Evolutionary conservation across 1,140 invertebrate genomes (phyloP), one percentile per base, ranked within the genome.

Genomic region (Bathynomus jamesi): DNA sequence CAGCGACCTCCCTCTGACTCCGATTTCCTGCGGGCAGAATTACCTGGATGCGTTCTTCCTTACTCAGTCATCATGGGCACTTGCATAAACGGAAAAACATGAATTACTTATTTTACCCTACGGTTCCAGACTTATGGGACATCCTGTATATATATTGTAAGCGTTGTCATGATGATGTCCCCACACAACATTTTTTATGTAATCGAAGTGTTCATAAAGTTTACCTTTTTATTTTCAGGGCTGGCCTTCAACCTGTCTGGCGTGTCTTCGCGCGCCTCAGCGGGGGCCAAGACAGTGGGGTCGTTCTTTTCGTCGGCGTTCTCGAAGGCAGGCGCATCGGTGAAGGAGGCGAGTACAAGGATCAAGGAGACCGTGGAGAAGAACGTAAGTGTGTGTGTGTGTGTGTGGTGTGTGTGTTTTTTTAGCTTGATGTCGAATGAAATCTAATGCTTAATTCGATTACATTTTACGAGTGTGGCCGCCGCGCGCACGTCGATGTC

Each of bases 271-370:
- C 67, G 70, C 60, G 75, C 75, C 8, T 71, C 72, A 3, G 75
- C 75, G 0, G 21, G 64, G 0, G 75, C 75, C 72, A 76, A 76
- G 69, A 71, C 62, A 25, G 74, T 75, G 17, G 74, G 74, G 11
- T 75, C 70, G 11, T 72, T 76, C 69, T 74, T 76, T 67, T 71
- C 69, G 5, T 64, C 75, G n/a, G 75, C 75, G 3, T 76, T 76
- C 71, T 71, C 69, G 11, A 76, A 76, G 62, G 75, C 75, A 40
- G 61, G 67, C 53, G 67, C 67, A 40, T 69, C 67, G 21, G 67
- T 69, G 53, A 69, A 69, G 28, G 67, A 69, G 30, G 67, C 67
- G 11, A 60, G 67, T 27, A 30, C 67, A 13, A 69, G 61, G 61
- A 69, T 69, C 10, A 69, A 69, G 46, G 67, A 69, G 61, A 69